Evolutionary conservation across 2,797 vertebrate species (phyloP).

Genomic region (Semotilus atromaculatus): DNA sequence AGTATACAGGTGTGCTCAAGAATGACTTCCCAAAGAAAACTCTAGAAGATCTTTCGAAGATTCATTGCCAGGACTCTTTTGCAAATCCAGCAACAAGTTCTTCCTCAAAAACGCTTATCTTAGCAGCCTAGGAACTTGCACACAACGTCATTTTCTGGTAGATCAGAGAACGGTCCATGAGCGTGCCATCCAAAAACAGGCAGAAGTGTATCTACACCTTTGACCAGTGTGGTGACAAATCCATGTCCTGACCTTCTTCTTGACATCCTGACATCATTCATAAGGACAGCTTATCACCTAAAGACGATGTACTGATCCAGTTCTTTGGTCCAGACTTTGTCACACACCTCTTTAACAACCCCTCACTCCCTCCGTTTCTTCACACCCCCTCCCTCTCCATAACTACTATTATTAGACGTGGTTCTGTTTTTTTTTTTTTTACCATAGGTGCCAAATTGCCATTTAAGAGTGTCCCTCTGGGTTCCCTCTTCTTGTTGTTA

Average conservation of each 20-base stretch:
- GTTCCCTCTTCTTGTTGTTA: slow-evolving; percentile 68
- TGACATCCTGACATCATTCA: slow-evolving; percentile 6
- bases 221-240: neutral
- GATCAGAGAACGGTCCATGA: neutral
- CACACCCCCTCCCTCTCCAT: slow-evolving; percentile 28
- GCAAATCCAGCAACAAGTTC: neutral
- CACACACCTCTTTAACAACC: slow-evolving; percentile 11
- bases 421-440: slow-evolving; percentile 73
- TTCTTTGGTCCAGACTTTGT: neutral
- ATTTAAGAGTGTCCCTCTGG: slow-evolving; percentile 72
- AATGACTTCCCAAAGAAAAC: no score
- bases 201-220: neutral
- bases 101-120: neutral
- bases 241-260: slow-evolving; percentile 1
- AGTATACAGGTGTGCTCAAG: no score
- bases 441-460: slow-evolving; percentile 75
- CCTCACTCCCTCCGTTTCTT: neutral
- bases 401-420: slow-evolving; percentile 65
- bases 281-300: neutral
- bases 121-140: neutral
- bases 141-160: neutral
- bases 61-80: no score
- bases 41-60: no score
- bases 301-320: neutral
- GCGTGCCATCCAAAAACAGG: neutral